Base-by-base conservation (phyloP, 2,113 vertebrate genomes). In the Sakesphorus luctuosus region DNA sequence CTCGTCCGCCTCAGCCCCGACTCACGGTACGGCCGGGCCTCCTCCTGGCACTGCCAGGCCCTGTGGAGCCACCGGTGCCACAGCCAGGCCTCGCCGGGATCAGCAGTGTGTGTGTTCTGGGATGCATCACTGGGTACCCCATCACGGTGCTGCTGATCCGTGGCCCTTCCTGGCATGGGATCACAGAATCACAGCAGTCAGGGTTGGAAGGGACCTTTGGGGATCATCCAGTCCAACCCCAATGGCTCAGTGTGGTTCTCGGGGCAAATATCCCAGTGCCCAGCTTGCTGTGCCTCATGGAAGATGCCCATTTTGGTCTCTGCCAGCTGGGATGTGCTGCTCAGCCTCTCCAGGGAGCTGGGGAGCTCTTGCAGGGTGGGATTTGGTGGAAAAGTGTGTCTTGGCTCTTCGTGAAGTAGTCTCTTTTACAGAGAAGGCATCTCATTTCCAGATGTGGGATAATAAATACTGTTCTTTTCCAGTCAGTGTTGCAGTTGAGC, bases 1-100 rank as follows among this genome's bases (percentile, higher is more conserved):
- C 90, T 99, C 11, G 99, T 99, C 75, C 97, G 99, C 84, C 98
- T 99, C 97, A 99, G 99, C 96, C 99, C 99, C 0, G 99, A 99
- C 95, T 99, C 98, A 83, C 98, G 99, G 99, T 99, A 97, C 6
- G 88, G 76, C 55, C 19, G 0, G 40, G 31, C 50, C 9, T 26
- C 36, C 10, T 44, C 3, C 21, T 2, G 8, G 14, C 44, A 40
- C 33, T 1, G 0, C 15, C 13, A 11, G 19, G 7, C 31, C 58
- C 58, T 29, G 33, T 52, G 46, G 58, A 80, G 58, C 33, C 1
- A 3, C n/a, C 3, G 23, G 29, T 44, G 28, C 17, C 40, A 21
- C 2, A 1, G 23, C 28, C 46, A 7, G 13, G 55, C 44, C 7
- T 15, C 2, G 16, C 7, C 25, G 53, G 74, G 11, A 38, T 46